Conservation (phyloP, 2,797 vertebrate genomes). For the Hemitrygon akajei region DNA sequence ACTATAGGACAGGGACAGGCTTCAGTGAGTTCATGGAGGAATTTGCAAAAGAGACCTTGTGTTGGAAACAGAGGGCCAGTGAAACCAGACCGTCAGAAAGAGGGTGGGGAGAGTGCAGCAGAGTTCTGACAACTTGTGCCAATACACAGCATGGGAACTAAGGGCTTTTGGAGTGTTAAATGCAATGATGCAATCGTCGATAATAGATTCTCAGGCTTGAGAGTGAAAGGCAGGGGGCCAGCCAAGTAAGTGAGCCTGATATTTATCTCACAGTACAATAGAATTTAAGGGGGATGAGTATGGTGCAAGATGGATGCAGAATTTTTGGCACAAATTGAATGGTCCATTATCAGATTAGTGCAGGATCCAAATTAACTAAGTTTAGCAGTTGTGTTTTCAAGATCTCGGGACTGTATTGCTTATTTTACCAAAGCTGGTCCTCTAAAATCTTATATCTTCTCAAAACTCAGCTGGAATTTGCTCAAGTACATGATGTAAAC, state of each 20-base stretch:
- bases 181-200: no score
- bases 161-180: neutral
- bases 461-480: neutral
- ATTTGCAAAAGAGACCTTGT: conserved; percentile 3
- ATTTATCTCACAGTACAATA: neutral
- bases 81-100: neutral
- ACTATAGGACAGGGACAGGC: neutral
- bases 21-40: neutral
- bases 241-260: neutral
- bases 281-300: neutral
- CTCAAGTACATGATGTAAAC: neutral
- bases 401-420: neutral
- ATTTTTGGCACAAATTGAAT: neutral
- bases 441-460: neutral
- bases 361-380: neutral
- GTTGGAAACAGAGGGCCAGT: neutral
- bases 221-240: neutral
- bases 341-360: neutral
- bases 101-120: neutral
- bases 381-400: neutral
- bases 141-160: neutral
- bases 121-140: neutral
- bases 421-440: neutral
- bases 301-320: neutral
- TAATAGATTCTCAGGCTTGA: neutral